Evolutionary conservation across 2,888 invertebrate species (phyloP).

Genomic region (Aphidoletes aphidimyza): DNA sequence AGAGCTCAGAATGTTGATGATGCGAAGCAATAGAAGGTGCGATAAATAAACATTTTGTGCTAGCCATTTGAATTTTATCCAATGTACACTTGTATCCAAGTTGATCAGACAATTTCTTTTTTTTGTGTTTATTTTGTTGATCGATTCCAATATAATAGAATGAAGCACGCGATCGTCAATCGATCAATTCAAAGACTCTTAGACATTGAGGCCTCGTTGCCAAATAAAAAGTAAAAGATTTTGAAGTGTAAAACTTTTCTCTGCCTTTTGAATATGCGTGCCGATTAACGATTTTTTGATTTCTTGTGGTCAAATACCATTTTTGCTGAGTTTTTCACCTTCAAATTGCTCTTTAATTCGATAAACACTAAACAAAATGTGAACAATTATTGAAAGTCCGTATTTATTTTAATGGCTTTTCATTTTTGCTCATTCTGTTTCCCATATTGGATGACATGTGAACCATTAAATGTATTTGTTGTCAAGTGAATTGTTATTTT

Average conservation of each 20-base stretch:
- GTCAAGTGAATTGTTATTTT: too few species aligned
- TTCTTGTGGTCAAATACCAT: background rate
- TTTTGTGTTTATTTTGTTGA: background rate
- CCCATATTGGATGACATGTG: background rate
- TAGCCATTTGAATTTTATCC: background rate
- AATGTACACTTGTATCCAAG: background rate
- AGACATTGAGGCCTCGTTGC: background rate
- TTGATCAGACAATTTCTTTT: background rate
- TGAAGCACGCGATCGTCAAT: background rate
- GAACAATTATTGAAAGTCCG: background rate
- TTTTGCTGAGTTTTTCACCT: background rate
- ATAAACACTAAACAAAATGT: background rate
- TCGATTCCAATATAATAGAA: background rate
- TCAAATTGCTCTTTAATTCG: background rate
- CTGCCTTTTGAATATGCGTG: background rate
- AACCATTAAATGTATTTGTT: too few species aligned
- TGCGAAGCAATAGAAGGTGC: background rate
- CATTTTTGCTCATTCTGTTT: background rate
- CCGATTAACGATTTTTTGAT: background rate
- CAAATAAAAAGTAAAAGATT: background rate
- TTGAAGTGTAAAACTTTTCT: background rate
- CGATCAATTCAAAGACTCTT: conserved; percentile 1
- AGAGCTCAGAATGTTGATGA: background rate
- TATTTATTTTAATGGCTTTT: background rate
- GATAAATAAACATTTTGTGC: conserved; percentile 36